Conservation (phyloP, 2,797 vertebrate species). For the Hemibagrus guttatus region DNA sequence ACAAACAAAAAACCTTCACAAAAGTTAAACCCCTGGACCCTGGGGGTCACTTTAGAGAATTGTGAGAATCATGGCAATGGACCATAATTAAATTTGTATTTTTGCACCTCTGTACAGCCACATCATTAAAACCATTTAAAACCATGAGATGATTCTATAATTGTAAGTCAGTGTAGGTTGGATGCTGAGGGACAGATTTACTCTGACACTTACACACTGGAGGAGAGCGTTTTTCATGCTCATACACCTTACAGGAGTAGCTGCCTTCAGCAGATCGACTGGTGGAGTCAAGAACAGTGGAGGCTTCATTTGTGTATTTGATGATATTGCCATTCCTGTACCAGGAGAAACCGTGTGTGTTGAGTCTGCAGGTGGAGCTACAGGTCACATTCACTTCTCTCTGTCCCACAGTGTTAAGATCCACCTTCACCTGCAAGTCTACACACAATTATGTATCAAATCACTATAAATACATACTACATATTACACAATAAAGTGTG, state of each 20-base stretch:
- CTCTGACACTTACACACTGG: conserved; percentile 17
- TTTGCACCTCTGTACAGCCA: no score
- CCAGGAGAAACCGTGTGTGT: neutral
- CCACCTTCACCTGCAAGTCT: conserved; percentile 36
- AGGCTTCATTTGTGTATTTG: neutral
- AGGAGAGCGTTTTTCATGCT: neutral
- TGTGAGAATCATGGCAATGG: no score
- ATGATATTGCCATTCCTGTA: neutral
- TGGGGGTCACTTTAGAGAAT: no score
- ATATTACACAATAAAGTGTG: neutral
- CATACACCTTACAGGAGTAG: conserved; percentile 1
- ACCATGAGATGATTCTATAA: no score
- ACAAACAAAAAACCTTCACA: no score
- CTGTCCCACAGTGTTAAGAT: conserved; percentile 22
- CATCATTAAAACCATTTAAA: no score
- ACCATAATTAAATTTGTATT: no score
- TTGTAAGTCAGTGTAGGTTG: neutral
- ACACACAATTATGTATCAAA: neutral
- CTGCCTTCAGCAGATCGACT: neutral
- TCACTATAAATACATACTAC: neutral
- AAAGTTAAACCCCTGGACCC: no score
- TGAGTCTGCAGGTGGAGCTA: conserved; percentile 16
- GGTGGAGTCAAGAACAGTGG: neutral
- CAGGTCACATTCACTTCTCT: conserved; percentile 31
- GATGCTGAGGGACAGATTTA: neutral